phyloP scores from a whole-genome alignment of 1,140 invertebrate species.

The Zelostemma sp. region DNA sequence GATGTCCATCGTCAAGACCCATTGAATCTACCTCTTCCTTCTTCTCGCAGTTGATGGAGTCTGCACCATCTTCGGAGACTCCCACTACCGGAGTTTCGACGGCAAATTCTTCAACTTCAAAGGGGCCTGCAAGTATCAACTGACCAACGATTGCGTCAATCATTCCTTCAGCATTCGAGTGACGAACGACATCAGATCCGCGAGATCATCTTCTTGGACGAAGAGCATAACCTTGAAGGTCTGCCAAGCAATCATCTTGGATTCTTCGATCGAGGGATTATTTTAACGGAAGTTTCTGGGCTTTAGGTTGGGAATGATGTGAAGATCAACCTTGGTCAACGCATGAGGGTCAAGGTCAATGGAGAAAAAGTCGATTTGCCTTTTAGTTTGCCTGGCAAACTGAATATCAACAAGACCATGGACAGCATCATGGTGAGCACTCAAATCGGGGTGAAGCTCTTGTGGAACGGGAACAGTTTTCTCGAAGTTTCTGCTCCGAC shows the following conservation, averaged over 20 bases:
- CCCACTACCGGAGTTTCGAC: constrained; percentile 21
- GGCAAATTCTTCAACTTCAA: constrained; percentile 87
- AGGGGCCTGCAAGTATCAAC: constrained; percentile 71
- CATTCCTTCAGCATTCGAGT: constrained; percentile 89
- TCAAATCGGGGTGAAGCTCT: neutral
- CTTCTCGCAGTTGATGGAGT: constrained; percentile 63
- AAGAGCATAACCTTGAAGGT: neutral
- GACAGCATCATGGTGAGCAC: neutral
- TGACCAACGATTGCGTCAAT: constrained; percentile 12
- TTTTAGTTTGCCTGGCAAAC: constrained; percentile 75
- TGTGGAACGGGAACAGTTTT: constrained; percentile 17
- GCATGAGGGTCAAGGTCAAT: constrained; percentile 54
- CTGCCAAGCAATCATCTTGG: constrained; percentile 54
- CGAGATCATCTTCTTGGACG: constrained; percentile 9
- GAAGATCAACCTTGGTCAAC: constrained; percentile 89
- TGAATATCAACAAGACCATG: constrained; percentile 74
- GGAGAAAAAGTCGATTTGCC: constrained; percentile 7
- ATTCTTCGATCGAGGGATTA: constrained; percentile 6
- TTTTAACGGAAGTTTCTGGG: constrained; percentile 11
- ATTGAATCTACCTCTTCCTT: constrained; percentile 70
- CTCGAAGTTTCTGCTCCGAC: constrained; percentile 7
- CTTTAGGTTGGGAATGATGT: constrained; percentile 71
- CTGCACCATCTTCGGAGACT: constrained; percentile 19
- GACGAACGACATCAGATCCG: constrained; percentile 83
- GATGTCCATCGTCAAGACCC: too few species aligned